These are phyloP conservation scores for Hafferia zeledoni DNA, from an alignment of 2,797 vertebrate genomes.

Conservation along the genomic window DNA sequence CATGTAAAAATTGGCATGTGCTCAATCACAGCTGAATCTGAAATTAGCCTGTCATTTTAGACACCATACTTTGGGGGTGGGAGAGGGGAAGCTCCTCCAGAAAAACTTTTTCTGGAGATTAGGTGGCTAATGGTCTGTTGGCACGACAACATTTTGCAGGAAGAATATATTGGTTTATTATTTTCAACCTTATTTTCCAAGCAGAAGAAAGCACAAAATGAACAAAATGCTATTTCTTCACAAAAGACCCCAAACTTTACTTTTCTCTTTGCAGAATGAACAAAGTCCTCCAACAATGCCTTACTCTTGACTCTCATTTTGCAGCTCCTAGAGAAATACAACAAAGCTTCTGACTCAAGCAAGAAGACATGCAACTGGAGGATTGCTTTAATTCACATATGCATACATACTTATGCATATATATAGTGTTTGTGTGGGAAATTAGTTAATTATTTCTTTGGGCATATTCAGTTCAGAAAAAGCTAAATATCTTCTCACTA, in stretches of 20 bases:
- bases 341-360: not conserved
- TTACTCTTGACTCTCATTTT: not conserved
- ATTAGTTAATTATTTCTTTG: not conserved
- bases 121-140: constrained; percentile 14
- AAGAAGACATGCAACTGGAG: not conserved
- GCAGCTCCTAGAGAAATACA: not conserved
- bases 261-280: not conserved
- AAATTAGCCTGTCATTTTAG: constrained; percentile 81
- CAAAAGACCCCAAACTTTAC: not conserved
- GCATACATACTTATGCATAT: not conserved
- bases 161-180: not conserved
- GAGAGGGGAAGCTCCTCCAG: constrained; percentile 40
- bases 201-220: not conserved
- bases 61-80: constrained; percentile 51
- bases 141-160: not conserved
- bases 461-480: not conserved
- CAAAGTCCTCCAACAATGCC: not conserved
- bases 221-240: not conserved
- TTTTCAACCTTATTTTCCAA: not conserved
- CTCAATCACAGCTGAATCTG: constrained; percentile 79
- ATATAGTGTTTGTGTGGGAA: not conserved
- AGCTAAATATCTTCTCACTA: not conserved
- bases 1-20: constrained; percentile 76
- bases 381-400: not conserved
- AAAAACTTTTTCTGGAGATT: constrained; percentile 47